Conservation (phyloP, 2,113 vertebrate genomes). For the Lophura nycthemera region DNA sequence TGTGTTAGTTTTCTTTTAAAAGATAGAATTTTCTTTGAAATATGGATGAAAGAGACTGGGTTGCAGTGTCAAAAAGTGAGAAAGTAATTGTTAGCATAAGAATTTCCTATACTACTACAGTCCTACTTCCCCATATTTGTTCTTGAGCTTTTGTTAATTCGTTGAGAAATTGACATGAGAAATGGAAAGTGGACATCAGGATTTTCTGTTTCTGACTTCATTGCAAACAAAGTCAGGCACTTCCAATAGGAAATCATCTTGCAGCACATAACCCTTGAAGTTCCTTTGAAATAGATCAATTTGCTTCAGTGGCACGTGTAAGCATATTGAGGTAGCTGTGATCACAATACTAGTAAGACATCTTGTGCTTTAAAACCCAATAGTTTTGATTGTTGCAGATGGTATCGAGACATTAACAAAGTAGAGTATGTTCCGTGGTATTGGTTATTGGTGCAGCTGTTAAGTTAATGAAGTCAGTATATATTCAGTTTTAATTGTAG, state of each 20-base stretch:
- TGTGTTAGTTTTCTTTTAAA: neutral
- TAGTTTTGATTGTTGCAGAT: constrained; percentile 51
- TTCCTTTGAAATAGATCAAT: constrained; percentile 3
- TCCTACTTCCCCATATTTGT: neutral
- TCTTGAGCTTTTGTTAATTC: neutral
- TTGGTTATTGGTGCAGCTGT: constrained; percentile 71
- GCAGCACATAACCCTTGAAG: neutral
- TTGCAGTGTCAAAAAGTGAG: neutral
- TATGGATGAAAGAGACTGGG: neutral
- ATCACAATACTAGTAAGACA: constrained; percentile 8
- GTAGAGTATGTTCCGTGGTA: constrained; percentile 32
- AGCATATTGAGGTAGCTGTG: constrained; percentile 1
- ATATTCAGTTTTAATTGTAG: constrained; percentile 71
- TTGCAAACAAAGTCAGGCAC: neutral
- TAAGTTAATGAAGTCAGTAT: constrained; percentile 74
- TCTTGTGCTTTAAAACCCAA: neutral
- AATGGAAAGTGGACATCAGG: neutral
- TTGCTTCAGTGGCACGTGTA: neutral
- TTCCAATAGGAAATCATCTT: neutral
- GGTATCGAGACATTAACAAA: constrained; percentile 46
- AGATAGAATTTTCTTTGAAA: neutral
- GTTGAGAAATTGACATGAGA: neutral
- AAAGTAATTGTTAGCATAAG: neutral
- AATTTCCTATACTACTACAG: neutral
- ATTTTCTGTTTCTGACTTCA: neutral